A percentile compares a stretch with the other conserved stretches of the same genome.
Evolutionary conservation across 2,113 vertebrate species (phyloP).

Genomic region (Circaetus cinerascens): DNA sequence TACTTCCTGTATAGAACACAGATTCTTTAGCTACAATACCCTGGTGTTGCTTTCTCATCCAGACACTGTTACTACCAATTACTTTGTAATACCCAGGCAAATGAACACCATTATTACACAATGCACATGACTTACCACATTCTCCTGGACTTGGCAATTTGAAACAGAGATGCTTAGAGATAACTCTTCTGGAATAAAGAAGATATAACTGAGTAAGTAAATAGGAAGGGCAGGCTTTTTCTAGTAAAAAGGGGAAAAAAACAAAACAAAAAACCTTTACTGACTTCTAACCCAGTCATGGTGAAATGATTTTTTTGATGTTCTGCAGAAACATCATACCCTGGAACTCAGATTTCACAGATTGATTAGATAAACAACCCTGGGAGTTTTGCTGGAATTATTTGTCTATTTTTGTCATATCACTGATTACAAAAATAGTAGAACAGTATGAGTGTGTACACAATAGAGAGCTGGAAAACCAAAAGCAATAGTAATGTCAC

Average conservation of each 20-base stretch:
- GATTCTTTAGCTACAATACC: neutral
- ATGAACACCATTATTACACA: neutral
- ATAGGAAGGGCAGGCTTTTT: neutral
- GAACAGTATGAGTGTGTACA: neutral
- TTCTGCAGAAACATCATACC: neutral
- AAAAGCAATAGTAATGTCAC: neutral
- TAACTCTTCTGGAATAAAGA: slow-evolving; percentile 87
- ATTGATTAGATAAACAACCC: neutral
- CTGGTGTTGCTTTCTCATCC: neutral
- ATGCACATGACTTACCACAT: slow-evolving; percentile 86
- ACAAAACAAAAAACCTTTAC: neutral
- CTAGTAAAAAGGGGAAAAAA: neutral
- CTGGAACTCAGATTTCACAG: neutral
- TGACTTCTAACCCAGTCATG: neutral
- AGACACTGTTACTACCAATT: neutral
- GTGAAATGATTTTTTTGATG: neutral
- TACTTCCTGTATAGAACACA: neutral
- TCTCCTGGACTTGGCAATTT: slow-evolving; percentile 96
- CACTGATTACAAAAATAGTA: neutral
- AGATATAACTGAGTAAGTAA: slow-evolving; percentile 20
- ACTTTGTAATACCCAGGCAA: neutral
- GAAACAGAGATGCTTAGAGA: slow-evolving; percentile 97
- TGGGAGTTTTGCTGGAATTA: neutral
- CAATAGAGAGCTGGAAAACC: neutral
- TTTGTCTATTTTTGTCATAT: neutral